Evolutionary conservation across 2,888 invertebrate genomes (phyloP).

Genomic region (Teleogryllus oceanicus): DNA sequence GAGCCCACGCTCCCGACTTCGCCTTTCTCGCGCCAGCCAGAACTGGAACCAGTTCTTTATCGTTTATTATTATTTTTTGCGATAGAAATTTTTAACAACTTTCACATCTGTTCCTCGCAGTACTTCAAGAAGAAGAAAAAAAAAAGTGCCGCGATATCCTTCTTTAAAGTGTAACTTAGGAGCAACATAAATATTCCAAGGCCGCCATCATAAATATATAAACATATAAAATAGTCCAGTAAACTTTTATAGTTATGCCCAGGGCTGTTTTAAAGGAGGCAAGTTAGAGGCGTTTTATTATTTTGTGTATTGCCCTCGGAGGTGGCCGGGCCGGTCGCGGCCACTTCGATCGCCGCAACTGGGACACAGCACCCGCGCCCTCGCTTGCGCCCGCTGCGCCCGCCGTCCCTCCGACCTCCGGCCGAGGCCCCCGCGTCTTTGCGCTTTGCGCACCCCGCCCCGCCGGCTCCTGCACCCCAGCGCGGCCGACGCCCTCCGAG

Average conservation of each 20-base stretch:
- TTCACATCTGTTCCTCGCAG: not conserved
- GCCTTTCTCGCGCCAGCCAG: not conserved
- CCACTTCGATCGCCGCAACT: not conserved
- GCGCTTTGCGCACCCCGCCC: no score
- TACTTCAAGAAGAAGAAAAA: not conserved
- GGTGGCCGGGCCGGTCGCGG: slow-evolving; percentile 7
- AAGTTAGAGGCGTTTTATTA: slow-evolving; percentile 7
- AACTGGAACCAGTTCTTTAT: not conserved
- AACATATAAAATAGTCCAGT: slow-evolving; percentile 18
- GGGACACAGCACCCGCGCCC: not conserved
- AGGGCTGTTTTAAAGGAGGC: slow-evolving; percentile 18
- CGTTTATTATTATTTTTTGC: slow-evolving; percentile 18
- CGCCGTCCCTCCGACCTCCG: no score
- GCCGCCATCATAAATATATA: slow-evolving; percentile 18
- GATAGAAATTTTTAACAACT: not conserved
- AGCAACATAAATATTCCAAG: slow-evolving; percentile 18
- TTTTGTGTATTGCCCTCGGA: slow-evolving; percentile 8
- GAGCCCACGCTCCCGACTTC: not conserved
- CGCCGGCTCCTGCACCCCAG: not conserved
- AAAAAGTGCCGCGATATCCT: slow-evolving; percentile 18
- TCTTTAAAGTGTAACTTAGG: slow-evolving; percentile 3
- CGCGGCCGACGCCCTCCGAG: not conserved
- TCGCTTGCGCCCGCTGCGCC: no score
- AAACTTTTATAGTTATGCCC: slow-evolving; percentile 18
- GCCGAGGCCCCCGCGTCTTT: no score